phyloP scores from a whole-genome alignment of 2,888 invertebrate species.

The Xylophagus ater region DNA sequence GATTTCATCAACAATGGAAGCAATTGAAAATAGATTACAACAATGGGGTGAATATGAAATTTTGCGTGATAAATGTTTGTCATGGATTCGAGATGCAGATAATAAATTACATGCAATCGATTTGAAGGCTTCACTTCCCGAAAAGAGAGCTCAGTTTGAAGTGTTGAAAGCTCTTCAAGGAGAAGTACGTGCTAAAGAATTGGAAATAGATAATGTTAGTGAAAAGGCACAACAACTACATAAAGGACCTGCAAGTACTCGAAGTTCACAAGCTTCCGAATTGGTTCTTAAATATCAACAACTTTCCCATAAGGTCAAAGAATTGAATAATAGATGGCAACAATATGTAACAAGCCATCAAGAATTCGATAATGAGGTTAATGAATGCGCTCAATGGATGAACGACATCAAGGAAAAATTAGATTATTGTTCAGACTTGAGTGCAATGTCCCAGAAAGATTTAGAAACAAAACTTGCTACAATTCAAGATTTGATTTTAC shows the following conservation, averaged over 20 bases:
- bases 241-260: conserved; percentile 58
- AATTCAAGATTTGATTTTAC: conserved; percentile 75
- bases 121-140: conserved; percentile 65
- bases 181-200: conserved; percentile 78
- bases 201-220: conserved; percentile 86
- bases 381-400: conserved; percentile 75
- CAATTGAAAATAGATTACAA: conserved; percentile 69
- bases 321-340: conserved; percentile 83
- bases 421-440: conserved; percentile 75
- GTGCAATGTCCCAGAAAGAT: conserved; percentile 72
- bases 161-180: conserved; percentile 69
- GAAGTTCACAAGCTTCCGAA: conserved; percentile 77
- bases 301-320: conserved; percentile 81
- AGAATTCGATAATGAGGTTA: conserved; percentile 70
- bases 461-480: conserved; percentile 73
- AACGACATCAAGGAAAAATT: conserved; percentile 71
- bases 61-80: conserved; percentile 69
- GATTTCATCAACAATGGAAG: conserved; percentile 64
- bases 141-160: conserved; percentile 78
- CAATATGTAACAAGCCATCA: conserved; percentile 80
- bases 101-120: conserved; percentile 79
- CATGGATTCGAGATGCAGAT: conserved; percentile 83
- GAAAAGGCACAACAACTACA: conserved; percentile 80
- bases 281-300: conserved; percentile 87
- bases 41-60: conserved; percentile 89